Base-by-base conservation (phyloP, 1,140 invertebrate species). In the Onthophagus taurus region DNA sequence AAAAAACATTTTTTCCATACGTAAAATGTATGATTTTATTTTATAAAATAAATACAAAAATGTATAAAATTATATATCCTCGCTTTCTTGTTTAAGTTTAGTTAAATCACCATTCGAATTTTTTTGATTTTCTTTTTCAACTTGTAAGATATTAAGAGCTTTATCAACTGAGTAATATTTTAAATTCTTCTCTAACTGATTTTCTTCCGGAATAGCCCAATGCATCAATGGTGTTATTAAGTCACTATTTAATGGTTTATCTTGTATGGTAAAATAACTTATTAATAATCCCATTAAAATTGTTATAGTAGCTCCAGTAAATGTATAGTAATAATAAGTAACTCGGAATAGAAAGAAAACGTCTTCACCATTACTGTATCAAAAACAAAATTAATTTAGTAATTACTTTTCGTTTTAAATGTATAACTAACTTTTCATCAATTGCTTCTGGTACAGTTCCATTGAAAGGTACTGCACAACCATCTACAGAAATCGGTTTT, bases 291-390 rank as follows among this genome's bases (percentile, higher is more conserved):
- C 60, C 12, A 56, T 37, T 11, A 54, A 29, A 14, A 63, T 50
- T 5, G 49, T 49, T 11, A 52, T 48, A 4, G 45, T n/a, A 11
- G 53, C 23, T 16, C 59, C 59, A 12, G 61, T 39, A 3, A 55
- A 31, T 2, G 59, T 58, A 35, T 61, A 61, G 44, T 61, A 64
- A 33, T 61, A 62, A 37, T 52, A 57, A 4, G 55, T 54, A 1
- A 64, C 44, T 36, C 47, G 45, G 34, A 58, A 64, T 3, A 57
- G 30, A 31, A 52, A 43, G 18, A 50, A 49, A 11, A 51, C 17
- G 9, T 35, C 23, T 26, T 31, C 12, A 14, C 11, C n/a, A 29
- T 21, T 17, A 42, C 26, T 42, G n/a, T n/a, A n/a, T n/a, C n/a
- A n/a, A n/a, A n/a, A n/a, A n/a, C n/a, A n/a, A n/a, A n/a, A n/a